Percentiles rank a stretch among this genome's conserved stretches.
Conservation (phyloP, 2,888 invertebrate species). For the Toxonevra muliebris region DNA sequence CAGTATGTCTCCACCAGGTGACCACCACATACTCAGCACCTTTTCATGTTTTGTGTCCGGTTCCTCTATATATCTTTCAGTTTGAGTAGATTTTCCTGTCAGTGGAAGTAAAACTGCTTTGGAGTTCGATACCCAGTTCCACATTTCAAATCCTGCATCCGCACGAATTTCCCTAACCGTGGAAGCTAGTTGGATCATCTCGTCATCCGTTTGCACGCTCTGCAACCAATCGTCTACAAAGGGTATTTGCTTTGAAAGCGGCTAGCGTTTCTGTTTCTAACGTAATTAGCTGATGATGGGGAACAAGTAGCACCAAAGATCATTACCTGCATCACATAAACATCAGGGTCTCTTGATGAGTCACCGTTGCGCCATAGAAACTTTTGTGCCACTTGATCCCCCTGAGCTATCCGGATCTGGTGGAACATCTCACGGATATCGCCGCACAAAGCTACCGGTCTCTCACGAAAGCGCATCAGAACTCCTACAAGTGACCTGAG, state of each 20-base stretch:
- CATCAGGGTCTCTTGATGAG: conserved; percentile 25
- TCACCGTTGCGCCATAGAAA: conserved; percentile 33
- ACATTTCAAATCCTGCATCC: conserved; percentile 31
- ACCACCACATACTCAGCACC: conserved; percentile 43
- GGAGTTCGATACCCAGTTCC: conserved; percentile 33
- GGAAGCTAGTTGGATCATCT: conserved; percentile 25
- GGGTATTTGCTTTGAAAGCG: conserved; percentile 18
- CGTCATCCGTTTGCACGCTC: conserved; percentile 31
- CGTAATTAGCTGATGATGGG: conserved; percentile 33
- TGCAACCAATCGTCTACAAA: conserved; percentile 36
- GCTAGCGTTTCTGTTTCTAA: conserved; percentile 37
- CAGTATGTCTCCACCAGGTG: conserved; percentile 37
- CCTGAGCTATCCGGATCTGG: conserved; percentile 7
- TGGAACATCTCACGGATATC: conserved; percentile 50
- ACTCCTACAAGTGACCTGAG: conserved; percentile 53
- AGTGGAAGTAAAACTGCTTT: conserved; percentile 8
- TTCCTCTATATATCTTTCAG: conserved; percentile 31
- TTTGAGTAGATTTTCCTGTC: neutral
- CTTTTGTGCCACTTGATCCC: conserved; percentile 20
- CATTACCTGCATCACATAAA: conserved; percentile 34
- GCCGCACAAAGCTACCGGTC: conserved; percentile 51
- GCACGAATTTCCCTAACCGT: conserved; percentile 16
- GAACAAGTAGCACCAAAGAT: conserved; percentile 35
- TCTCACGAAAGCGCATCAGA: conserved; percentile 56
- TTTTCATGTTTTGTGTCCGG: conserved; percentile 28